Evolutionary conservation across 92 coral and sea anemone species (phyloP).

Genomic region (Paramuricea clavata): DNA sequence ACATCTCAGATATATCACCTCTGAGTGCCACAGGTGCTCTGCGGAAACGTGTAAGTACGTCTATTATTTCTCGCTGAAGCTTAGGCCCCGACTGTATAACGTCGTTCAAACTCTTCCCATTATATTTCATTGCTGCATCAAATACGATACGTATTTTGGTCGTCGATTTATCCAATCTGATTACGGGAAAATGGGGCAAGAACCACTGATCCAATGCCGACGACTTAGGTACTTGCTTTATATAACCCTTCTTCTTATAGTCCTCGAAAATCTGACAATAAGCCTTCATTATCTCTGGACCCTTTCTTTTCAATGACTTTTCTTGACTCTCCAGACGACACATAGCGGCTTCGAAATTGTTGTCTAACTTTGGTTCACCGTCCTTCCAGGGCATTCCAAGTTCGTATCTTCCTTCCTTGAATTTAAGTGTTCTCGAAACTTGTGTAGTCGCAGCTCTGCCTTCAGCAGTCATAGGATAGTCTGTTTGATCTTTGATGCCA

Average conservation of each 20-base stretch:
- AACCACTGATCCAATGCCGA: conserved; percentile 14
- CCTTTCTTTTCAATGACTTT: conserved; percentile 37
- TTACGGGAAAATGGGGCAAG: conserved; percentile 58
- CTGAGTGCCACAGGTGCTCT: conserved; percentile 64
- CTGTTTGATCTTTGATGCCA: conserved; percentile 35
- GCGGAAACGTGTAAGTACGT: too few species aligned
- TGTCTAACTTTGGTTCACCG: conserved; percentile 53
- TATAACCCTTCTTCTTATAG: conserved; percentile 55
- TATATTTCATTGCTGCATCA: conserved; percentile 61
- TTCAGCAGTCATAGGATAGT: conserved; percentile 21
- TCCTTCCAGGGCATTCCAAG: conserved; percentile 59
- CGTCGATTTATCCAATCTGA: conserved; percentile 36
- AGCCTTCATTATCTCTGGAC: conserved; percentile 46
- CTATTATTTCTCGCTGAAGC: conserved; percentile 49
- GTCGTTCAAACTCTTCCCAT: too few species aligned
- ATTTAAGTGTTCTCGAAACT: conserved; percentile 30
- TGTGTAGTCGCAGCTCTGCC: conserved; percentile 34
- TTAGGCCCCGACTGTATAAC: conserved; percentile 52
- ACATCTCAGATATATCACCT: conserved; percentile 66
- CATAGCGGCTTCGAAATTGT: neutral
- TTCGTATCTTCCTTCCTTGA: conserved; percentile 43
- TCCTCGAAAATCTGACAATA: conserved; percentile 52
- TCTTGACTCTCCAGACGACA: conserved; percentile 57
- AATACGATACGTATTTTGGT: conserved; percentile 64
- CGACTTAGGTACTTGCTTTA: conserved; percentile 39